Conservation (phyloP, 2,113 vertebrate species). For the Rhinolophus ferrumequinum region DNA sequence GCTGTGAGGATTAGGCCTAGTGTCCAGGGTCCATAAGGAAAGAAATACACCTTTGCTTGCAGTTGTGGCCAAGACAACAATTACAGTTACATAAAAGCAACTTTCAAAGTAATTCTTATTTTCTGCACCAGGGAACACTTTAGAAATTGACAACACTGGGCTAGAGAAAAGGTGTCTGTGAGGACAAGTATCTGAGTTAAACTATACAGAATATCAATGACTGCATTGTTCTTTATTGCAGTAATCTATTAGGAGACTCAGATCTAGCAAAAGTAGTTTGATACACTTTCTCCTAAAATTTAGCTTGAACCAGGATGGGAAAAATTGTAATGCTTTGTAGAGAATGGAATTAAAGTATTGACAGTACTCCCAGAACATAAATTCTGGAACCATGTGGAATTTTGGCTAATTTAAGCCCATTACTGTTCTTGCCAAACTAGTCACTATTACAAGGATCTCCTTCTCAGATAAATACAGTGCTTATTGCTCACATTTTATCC, state of each 20-base stretch:
- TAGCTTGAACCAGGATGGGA: background rate
- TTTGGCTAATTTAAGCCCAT: background rate
- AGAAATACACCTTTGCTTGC: background rate
- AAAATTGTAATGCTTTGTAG: background rate
- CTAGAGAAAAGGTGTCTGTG: background rate
- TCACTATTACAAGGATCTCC: background rate
- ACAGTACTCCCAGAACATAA: background rate
- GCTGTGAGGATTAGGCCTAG: background rate
- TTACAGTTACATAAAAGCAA: background rate
- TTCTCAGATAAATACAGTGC: background rate
- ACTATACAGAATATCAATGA: background rate
- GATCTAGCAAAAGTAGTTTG: background rate
- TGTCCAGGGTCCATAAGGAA: background rate
- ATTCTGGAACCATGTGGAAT: background rate
- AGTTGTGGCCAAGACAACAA: background rate
- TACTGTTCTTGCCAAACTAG: background rate
- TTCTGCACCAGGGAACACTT: background rate
- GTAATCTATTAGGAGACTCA: background rate
- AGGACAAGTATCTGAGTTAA: background rate
- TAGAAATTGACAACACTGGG: background rate
- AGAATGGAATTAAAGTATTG: background rate
- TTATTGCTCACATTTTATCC: background rate
- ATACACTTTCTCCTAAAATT: background rate
- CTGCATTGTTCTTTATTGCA: background rate
- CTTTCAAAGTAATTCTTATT: background rate